Evolutionary conservation across 2,113 vertebrate species (phyloP).

Genomic region (Caloenas nicobarica): DNA sequence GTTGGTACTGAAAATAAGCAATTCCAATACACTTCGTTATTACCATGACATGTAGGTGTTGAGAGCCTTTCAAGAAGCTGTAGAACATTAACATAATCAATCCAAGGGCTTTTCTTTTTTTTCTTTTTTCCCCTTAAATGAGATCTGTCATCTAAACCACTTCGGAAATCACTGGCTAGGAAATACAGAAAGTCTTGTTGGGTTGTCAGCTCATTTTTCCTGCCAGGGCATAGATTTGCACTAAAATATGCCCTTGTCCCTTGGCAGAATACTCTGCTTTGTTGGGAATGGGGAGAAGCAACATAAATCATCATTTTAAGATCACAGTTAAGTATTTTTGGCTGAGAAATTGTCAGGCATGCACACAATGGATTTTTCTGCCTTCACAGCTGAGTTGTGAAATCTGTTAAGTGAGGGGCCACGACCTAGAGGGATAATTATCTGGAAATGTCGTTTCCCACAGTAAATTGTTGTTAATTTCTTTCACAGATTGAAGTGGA

Average conservation of each 20-base stretch:
- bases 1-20: background rate
- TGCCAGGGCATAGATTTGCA: background rate
- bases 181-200: background rate
- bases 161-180: background rate
- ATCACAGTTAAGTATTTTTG: background rate
- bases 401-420: background rate
- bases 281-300: background rate
- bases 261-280: background rate
- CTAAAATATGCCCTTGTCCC: background rate
- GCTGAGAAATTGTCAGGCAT: background rate
- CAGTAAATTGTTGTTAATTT: background rate
- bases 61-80: background rate
- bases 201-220: background rate
- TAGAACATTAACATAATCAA: background rate
- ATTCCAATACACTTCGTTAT: background rate
- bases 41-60: background rate
- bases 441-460: background rate
- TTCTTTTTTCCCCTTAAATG: background rate
- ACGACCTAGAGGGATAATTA: background rate
- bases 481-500: slow-evolving; percentile 85
- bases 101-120: background rate
- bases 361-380: background rate
- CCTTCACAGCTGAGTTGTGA: background rate
- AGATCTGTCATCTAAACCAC: background rate
- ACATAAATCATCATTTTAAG: background rate